Evolutionary conservation across 2,888 invertebrate genomes (phyloP), one percentile per base, ranked within the genome.

Genomic region (Aromia moschata): DNA sequence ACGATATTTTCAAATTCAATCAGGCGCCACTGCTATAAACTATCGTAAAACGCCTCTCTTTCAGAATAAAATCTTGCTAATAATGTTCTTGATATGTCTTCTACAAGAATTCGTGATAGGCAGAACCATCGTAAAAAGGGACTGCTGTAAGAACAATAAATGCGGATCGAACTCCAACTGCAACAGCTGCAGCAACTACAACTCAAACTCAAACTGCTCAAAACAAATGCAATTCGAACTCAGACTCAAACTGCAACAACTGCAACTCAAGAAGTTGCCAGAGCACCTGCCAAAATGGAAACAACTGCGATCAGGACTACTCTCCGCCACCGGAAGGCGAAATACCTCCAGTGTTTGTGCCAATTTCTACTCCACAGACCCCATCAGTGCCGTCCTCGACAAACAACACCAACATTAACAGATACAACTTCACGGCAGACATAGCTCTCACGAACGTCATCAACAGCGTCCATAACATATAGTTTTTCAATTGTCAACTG

Each of bases 361-460:
- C 54, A 1, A 44, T 44, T 17, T 36, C 54, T 2, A 31, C 44
- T 2, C 0, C 15, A 11, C 43, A 18, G 17, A 5, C 10, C 25
- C 1, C 16, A 11, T 12, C 18, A 1, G 11, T 36, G 1, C 3
- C 12, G 4, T 9, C 38, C 14, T 4, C 7, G 9, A 18, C 17
- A 9, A 54, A 44, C 25, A 54, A 44, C n/a, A n/a, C n/a, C n/a
- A n/a, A n/a, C 33, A 33, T 18, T 5, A 37, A 43, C 44, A 18
- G 2, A n/a, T 45, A 54, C 44, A 54, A 38, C 15, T 49, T 49
- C 30, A 49, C 54, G 12, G 43, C 54, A 10, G 54, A 54, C 10
- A 54, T 54, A 44, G 36, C 43, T 1, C 36, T 54, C 12, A 37
- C 36, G 5, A 41, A 54, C 12, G 36, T 36, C 15, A 37, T 54